A percentile compares a stretch with the other conserved stretches of the same genome.
Evolutionary conservation across 1,140 invertebrate genomes (phyloP).

Genomic region (Meloidogyne exigua): DNA sequence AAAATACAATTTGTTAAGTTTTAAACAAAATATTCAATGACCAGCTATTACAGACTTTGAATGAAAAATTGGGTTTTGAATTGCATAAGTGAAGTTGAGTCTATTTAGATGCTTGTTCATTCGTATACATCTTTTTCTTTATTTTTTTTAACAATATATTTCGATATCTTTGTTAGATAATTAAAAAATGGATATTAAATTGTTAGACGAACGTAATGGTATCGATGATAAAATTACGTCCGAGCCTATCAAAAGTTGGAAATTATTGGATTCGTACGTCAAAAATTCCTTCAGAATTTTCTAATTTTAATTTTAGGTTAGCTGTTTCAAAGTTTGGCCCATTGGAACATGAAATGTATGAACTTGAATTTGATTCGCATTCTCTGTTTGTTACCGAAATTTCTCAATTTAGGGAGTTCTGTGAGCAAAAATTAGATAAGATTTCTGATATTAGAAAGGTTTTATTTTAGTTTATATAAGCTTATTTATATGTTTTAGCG

Average conservation of each 20-base stretch:
- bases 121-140: too few species aligned
- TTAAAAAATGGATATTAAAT: too few species aligned
- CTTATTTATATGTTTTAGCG: background rate
- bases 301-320: background rate
- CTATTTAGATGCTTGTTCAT: too few species aligned
- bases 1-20: too few species aligned
- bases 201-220: too few species aligned
- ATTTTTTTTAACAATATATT: too few species aligned
- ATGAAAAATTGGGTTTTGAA: too few species aligned
- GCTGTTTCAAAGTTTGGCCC: background rate
- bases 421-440: background rate
- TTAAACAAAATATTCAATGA: too few species aligned
- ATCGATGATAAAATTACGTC: background rate
- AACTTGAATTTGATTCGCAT: background rate
- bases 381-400: background rate
- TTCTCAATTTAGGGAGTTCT: background rate
- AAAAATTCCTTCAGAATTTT: background rate
- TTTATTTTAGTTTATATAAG: background rate
- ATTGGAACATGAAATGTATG: background rate
- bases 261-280: background rate
- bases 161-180: too few species aligned
- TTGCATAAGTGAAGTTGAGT: too few species aligned
- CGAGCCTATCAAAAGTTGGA: background rate
- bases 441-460: background rate
- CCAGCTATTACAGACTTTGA: too few species aligned